These are phyloP conservation scores for Lypha dubia DNA, from an alignment of 2,888 invertebrate species.

Conservation along the genomic window DNA sequence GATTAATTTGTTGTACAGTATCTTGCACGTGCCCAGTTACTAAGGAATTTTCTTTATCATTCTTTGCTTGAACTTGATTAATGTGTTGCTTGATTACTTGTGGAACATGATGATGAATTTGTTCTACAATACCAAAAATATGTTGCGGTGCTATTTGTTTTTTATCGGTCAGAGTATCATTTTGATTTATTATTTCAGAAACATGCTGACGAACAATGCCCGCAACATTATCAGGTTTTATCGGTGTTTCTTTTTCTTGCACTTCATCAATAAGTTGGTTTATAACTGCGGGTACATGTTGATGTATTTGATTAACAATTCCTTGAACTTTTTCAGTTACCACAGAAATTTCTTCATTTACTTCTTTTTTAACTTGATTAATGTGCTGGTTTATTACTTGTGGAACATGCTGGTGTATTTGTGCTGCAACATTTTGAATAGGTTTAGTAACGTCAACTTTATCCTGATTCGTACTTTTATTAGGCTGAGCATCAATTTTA, in stretches of 20 bases:
- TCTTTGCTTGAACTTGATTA: conserved; percentile 32
- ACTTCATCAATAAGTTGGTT: conserved; percentile 21
- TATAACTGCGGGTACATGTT: conserved; percentile 22
- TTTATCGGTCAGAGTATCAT: conserved; percentile 22
- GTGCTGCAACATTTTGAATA: neutral
- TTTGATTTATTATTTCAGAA: conserved; percentile 38
- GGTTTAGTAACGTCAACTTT: too few relatives aligned
- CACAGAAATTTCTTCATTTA: neutral
- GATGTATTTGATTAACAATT: conserved; percentile 2
- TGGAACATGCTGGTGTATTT: neutral
- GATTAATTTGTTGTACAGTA: conserved; percentile 50
- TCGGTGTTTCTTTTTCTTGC: too few relatives aligned
- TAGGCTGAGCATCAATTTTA: conserved; percentile 31
- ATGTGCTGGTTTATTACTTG: conserved; percentile 6
- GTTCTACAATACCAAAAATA: conserved; percentile 8
- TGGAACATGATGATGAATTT: conserved; percentile 64
- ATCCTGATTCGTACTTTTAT: too few relatives aligned
- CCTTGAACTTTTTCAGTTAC: neutral
- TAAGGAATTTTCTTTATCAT: neutral
- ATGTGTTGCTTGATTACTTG: conserved; percentile 60
- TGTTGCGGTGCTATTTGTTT: neutral
- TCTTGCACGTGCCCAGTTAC: conserved; percentile 3
- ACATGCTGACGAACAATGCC: conserved; percentile 52
- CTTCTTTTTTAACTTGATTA: conserved; percentile 9
- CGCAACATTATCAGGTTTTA: too few relatives aligned